Evolutionary conservation across 2,888 invertebrate species (phyloP).

Genomic region (Calameuta pallipes): DNA sequence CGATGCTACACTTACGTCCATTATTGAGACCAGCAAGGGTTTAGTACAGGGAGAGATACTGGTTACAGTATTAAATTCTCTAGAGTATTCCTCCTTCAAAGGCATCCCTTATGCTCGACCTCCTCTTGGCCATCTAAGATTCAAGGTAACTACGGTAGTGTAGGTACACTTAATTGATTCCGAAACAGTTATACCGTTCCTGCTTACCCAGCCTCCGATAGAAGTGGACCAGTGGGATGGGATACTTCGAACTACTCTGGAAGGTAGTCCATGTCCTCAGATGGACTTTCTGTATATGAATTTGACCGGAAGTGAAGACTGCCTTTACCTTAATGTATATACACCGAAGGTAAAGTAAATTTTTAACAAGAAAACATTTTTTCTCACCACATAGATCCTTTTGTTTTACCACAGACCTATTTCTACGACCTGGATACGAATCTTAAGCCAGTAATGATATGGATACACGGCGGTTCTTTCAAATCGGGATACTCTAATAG

Average conservation of each 20-base stretch:
- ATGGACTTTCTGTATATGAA: conserved; percentile 2
- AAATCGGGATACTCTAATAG: conserved; percentile 25
- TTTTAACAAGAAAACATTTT: not conserved
- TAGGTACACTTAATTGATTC: conserved; percentile 4
- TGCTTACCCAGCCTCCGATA: conserved; percentile 36
- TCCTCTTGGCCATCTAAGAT: conserved; percentile 40
- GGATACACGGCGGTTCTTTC: conserved; percentile 43
- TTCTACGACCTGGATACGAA: not conserved
- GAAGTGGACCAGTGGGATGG: conserved; percentile 37
- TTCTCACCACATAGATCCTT: not conserved
- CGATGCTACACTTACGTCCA: conserved; percentile 22
- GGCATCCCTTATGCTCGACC: conserved; percentile 48
- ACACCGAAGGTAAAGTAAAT: conserved; percentile 37
- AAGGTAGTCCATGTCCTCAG: conserved; percentile 38
- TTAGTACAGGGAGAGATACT: conserved; percentile 41
- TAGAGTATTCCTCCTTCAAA: conserved; percentile 38
- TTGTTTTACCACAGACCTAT: not conserved
- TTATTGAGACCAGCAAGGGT: conserved; percentile 40
- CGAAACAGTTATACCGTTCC: conserved; percentile 30
- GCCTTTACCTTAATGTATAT: conserved; percentile 45
- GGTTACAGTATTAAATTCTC: conserved; percentile 26
- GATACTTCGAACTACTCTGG: conserved; percentile 26
- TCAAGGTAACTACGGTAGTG: conserved; percentile 35
- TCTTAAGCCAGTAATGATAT: conserved; percentile 37
- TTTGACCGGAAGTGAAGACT: conserved; percentile 44